Conservation (phyloP, 2,888 invertebrate species). For the Panopea generosa region DNA sequence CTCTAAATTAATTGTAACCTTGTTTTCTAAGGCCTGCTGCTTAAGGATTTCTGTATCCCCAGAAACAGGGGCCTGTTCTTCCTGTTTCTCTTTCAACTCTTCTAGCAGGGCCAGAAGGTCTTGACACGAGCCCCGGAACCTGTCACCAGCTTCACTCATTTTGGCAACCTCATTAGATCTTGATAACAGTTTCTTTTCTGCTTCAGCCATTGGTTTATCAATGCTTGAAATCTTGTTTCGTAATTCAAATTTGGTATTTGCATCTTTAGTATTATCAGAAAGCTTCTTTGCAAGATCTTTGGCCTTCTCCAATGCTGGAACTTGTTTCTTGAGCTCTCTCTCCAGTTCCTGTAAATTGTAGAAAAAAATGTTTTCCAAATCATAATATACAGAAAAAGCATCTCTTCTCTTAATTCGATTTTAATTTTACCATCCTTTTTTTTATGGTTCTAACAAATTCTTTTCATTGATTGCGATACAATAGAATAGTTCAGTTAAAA, state of each 20-base stretch:
- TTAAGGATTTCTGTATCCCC: slow-evolving; percentile 93
- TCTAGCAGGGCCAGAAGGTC: slow-evolving; percentile 96
- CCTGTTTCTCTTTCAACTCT: slow-evolving; percentile 86
- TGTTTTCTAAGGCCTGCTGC: slow-evolving; percentile 95
- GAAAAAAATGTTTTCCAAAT: no score
- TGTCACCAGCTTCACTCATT: slow-evolving; percentile 92
- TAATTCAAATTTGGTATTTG: slow-evolving; percentile 95
- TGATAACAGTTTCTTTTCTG: slow-evolving; percentile 87
- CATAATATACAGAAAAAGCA: neutral
- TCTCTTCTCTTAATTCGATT: no score
- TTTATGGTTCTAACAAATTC: no score
- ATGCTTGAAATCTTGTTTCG: slow-evolving; percentile 94
- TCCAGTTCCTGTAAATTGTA: slow-evolving; percentile 72
- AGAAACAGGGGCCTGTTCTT: slow-evolving; percentile 88
- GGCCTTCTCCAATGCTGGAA: slow-evolving; percentile 74
- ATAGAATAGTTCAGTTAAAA: no score
- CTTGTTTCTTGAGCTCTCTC: slow-evolving; percentile 65
- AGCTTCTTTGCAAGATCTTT: slow-evolving; percentile 91
- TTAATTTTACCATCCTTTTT: no score
- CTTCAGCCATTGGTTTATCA: slow-evolving; percentile 94
- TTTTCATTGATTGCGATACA: no score
- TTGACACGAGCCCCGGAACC: slow-evolving; percentile 95
- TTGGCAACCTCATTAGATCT: slow-evolving; percentile 87
- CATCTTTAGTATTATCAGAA: slow-evolving; percentile 94
- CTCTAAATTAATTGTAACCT: no score